Evolutionary conservation across 2,797 vertebrate genomes (phyloP).

Genomic region (Cryptoprocta ferox): DNA sequence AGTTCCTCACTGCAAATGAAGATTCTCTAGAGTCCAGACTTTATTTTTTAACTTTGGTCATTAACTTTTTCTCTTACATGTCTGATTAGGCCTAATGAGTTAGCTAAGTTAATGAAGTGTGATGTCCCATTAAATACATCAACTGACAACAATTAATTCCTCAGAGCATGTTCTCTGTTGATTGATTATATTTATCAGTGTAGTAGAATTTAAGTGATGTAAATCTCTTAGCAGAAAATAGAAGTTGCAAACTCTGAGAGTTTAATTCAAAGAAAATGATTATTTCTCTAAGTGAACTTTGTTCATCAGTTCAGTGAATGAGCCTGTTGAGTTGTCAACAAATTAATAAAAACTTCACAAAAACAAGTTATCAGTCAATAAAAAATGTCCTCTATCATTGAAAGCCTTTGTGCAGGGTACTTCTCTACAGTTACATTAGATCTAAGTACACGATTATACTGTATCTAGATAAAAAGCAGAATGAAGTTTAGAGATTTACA

Average conservation of each 20-base stretch:
- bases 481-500: background rate
- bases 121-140: constrained; percentile 74
- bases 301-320: constrained; percentile 36
- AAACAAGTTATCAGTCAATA: constrained; percentile 20
- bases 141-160: constrained; percentile 78
- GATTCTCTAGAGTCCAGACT: constrained; percentile 53
- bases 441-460: background rate
- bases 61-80: constrained; percentile 57
- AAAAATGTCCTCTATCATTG: background rate
- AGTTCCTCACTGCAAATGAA: background rate
- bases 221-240: constrained; percentile 63
- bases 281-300: constrained; percentile 49
- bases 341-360: constrained; percentile 22
- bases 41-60: constrained; percentile 70
- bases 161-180: constrained; percentile 51
- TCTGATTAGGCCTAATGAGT: constrained; percentile 74
- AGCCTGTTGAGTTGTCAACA: background rate
- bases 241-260: constrained; percentile 50
- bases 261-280: constrained; percentile 70
- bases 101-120: constrained; percentile 75
- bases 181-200: constrained; percentile 75
- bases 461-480: background rate
- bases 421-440: background rate
- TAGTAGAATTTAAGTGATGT: constrained; percentile 56
- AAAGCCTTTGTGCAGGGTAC: background rate